Evolutionary conservation across 2,113 vertebrate genomes (phyloP).

Genomic region (Osmerus eperlanus): DNA sequence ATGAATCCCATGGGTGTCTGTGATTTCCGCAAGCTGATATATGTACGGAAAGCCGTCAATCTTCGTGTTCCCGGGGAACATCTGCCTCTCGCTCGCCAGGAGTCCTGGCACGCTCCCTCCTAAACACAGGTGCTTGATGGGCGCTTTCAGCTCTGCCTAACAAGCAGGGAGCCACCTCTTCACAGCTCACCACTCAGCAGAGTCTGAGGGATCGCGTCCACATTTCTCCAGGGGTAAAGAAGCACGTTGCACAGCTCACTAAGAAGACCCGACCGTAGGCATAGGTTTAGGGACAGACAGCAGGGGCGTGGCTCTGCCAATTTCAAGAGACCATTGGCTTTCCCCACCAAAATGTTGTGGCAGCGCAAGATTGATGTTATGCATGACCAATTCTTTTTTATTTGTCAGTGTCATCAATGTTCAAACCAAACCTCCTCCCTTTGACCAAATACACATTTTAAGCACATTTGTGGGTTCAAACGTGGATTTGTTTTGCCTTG

Average conservation of each 20-base stretch:
- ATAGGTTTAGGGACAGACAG: no score
- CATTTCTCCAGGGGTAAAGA: no score
- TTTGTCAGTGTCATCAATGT: neutral
- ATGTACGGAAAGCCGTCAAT: slow-evolving; percentile 42
- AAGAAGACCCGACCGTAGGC: no score
- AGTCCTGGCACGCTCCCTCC: slow-evolving; percentile 8
- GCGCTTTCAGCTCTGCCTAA: slow-evolving; percentile 48
- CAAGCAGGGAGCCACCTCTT: slow-evolving; percentile 15
- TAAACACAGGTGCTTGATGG: slow-evolving; percentile 43
- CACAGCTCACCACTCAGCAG: no score
- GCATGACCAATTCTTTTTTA: neutral
- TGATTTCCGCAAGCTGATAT: slow-evolving; percentile 28
- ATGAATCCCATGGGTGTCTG: slow-evolving; percentile 17
- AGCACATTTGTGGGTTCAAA: no score
- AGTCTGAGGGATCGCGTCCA: no score
- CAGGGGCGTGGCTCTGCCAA: no score
- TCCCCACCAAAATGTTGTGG: no score
- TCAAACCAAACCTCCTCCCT: neutral
- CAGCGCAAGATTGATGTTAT: neutral
- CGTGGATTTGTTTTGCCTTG: no score
- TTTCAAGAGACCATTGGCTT: no score
- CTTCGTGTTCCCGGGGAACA: slow-evolving; percentile 33
- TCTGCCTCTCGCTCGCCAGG: slow-evolving; percentile 20
- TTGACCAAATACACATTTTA: no score
- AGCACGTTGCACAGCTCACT: no score